phyloP scores from a whole-genome alignment of 1,140 invertebrate species.

The Lordiphosa stackelbergi region DNA sequence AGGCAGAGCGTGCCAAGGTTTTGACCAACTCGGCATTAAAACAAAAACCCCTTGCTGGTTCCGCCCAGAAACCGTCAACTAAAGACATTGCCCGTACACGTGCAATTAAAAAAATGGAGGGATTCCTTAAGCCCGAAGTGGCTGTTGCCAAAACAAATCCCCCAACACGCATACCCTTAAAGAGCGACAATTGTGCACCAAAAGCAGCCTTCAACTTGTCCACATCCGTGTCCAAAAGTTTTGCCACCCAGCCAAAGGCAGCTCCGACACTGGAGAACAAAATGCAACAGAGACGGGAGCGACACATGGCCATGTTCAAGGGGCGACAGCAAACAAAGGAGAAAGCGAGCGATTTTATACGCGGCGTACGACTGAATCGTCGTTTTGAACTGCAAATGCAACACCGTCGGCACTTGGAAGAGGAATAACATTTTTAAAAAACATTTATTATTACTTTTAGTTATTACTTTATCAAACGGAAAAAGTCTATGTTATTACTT shows the following conservation, averaged over 20 bases:
- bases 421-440: constrained; percentile 17
- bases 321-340: constrained; percentile 18
- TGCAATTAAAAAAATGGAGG: constrained; percentile 31
- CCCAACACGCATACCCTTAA: constrained; percentile 12
- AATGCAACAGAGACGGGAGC: constrained; percentile 34
- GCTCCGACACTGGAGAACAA: constrained; percentile 16
- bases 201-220: constrained; percentile 41
- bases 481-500: constrained; percentile 3
- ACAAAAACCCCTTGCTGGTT: constrained; percentile 10
- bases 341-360: constrained; percentile 72
- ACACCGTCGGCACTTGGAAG: constrained; percentile 66
- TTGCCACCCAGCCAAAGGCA: constrained; percentile 12
- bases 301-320: constrained; percentile 69
- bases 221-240: constrained; percentile 14
- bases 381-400: constrained; percentile 84
- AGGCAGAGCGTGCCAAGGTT: constrained; percentile 78
- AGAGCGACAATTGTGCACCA: neutral
- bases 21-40: constrained; percentile 59
- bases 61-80: constrained; percentile 20
- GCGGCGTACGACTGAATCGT: constrained; percentile 82
- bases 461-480: constrained; percentile 1
- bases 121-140: neutral
- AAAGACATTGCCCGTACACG: constrained; percentile 1
- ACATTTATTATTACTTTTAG: neutral
- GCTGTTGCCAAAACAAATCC: neutral